A percentile compares a stretch with the other conserved stretches of the same genome.
Conservation (phyloP, 2,113 vertebrate species). For the Thamnophis sirtalis region DNA sequence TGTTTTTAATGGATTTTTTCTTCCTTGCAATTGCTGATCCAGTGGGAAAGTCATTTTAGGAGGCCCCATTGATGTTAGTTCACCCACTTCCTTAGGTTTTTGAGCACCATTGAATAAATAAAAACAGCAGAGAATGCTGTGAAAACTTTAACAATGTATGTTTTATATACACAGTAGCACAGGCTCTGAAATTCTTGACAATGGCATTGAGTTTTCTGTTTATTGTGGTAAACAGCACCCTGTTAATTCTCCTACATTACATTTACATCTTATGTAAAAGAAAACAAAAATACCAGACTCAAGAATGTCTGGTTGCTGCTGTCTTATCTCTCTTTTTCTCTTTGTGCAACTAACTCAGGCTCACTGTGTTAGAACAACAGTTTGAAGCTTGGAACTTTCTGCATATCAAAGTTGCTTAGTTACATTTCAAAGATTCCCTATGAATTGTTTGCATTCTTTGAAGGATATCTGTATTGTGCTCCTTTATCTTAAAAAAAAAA, state of each 20-base stretch:
- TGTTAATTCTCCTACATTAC: background rate
- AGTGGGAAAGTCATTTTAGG: background rate
- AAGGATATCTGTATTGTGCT: background rate
- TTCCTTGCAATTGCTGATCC: background rate
- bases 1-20: background rate
- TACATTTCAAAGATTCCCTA: background rate
- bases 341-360: background rate
- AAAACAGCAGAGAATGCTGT: background rate
- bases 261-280: background rate
- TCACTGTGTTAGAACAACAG: background rate
- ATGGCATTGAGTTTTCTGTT: background rate
- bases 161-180: background rate
- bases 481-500: background rate
- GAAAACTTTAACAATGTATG: background rate
- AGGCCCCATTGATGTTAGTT: background rate
- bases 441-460: background rate
- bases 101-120: background rate
- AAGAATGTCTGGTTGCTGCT: background rate
- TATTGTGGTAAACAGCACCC: background rate
- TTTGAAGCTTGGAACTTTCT: background rate
- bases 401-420: background rate
- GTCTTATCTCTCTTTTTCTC: background rate
- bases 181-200: background rate
- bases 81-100: background rate
- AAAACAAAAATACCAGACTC: background rate